These are phyloP conservation scores for Pedionomus torquatus DNA, from an alignment of 2,113 vertebrate species.

Conservation along the genomic window DNA sequence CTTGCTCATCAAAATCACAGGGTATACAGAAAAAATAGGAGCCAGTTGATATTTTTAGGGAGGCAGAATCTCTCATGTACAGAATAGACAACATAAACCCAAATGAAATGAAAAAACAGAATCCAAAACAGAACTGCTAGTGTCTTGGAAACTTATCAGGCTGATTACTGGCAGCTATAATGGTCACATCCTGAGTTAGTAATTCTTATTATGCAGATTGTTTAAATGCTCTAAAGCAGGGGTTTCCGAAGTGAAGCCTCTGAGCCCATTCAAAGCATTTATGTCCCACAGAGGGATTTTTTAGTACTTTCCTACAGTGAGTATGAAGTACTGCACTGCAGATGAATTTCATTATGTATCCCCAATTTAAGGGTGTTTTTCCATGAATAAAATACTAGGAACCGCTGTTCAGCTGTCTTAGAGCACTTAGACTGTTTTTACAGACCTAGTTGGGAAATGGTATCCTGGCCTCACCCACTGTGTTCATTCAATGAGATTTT, in stretches of 20 bases:
- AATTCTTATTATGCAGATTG: not conserved
- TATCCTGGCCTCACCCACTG: not conserved
- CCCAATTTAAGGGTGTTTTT: not conserved
- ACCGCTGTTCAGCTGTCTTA: not conserved
- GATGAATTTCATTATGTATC: conserved; percentile 28
- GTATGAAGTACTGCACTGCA: conserved; percentile 24
- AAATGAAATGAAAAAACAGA: not conserved
- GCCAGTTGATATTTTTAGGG: not conserved
- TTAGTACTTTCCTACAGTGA: not conserved
- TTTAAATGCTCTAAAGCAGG: not conserved
- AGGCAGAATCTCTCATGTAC: not conserved
- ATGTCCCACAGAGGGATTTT: not conserved
- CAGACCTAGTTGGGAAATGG: not conserved
- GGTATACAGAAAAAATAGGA: not conserved
- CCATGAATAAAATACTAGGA: not conserved
- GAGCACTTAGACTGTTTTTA: not conserved
- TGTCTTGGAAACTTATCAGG: not conserved
- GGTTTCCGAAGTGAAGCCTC: not conserved
- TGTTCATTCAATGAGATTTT: not conserved
- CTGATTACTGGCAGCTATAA: not conserved
- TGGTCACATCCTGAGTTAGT: not conserved
- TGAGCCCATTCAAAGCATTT: not conserved
- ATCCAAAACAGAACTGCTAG: not conserved
- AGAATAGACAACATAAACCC: not conserved
- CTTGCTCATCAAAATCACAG: not conserved